Evolutionary conservation across 2,113 vertebrate species (phyloP).

Genomic region (Hemicordylus capensis): DNA sequence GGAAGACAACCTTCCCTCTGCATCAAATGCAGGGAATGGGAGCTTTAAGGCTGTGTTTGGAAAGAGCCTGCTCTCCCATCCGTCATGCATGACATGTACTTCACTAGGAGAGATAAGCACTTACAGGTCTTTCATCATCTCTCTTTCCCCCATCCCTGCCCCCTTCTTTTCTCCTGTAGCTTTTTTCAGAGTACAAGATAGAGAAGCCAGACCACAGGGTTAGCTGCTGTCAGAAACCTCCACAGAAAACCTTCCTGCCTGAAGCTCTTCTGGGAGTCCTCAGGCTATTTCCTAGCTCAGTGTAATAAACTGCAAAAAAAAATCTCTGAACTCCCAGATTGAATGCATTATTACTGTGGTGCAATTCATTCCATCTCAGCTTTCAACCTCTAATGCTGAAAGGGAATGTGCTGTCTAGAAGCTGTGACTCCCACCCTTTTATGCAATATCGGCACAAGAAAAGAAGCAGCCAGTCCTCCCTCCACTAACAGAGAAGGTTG

Average conservation of each 20-base stretch:
- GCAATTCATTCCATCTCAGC: background rate
- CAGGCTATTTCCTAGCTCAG: conserved; percentile 15
- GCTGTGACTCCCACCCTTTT: background rate
- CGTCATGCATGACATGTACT: background rate
- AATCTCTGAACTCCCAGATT: conserved; percentile 12
- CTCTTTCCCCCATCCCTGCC: background rate
- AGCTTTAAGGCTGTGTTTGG: background rate
- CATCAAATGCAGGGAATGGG: background rate
- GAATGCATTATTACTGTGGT: conserved; percentile 9
- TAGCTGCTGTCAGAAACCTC: conserved; percentile 26
- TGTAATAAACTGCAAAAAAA: conserved; percentile 30
- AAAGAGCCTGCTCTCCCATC: conserved; percentile 8
- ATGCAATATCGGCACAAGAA: background rate
- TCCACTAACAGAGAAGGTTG: background rate
- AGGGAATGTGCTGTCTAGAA: conserved; percentile 1
- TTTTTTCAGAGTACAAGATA: background rate
- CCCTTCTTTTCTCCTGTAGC: background rate
- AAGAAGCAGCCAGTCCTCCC: background rate
- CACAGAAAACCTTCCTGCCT: conserved; percentile 1
- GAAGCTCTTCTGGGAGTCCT: background rate
- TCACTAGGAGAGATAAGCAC: conserved; percentile 28
- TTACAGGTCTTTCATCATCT: conserved; percentile 5
- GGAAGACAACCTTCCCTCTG: background rate
- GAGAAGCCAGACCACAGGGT: background rate
- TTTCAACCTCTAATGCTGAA: conserved; percentile 14